Percentiles rank a stretch among this genome's conserved stretches.
These are phyloP conservation scores for Passer domesticus DNA, from an alignment of 2,113 vertebrate genomes.

Conservation along the genomic window DNA sequence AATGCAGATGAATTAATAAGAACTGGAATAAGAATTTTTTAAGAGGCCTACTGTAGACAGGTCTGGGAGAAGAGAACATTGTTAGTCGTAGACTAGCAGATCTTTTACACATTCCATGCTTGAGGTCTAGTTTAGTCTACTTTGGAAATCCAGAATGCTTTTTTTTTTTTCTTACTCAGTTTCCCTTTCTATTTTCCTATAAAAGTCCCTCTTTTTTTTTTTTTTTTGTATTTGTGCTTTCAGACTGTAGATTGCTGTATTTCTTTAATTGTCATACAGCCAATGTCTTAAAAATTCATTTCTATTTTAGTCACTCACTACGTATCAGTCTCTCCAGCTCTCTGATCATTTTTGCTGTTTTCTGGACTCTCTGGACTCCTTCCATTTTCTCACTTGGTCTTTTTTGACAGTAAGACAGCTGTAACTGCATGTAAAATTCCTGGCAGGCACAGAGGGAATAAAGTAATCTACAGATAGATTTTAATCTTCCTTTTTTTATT, in stretches of 20 bases:
- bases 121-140: neutral
- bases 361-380: neutral
- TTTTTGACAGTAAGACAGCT: neutral
- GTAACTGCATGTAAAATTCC: neutral
- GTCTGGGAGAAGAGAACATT: neutral
- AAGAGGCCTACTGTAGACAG: neutral
- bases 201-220: neutral
- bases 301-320: conserved; percentile 53
- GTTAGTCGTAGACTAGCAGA: neutral
- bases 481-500: neutral
- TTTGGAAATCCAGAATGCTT: neutral
- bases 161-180: neutral
- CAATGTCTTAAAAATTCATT: conserved; percentile 28
- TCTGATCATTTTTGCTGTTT: conserved; percentile 10
- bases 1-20: neutral
- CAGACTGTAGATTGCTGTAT: neutral
- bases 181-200: neutral
- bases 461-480: neutral
- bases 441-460: neutral
- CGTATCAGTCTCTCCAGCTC: neutral
- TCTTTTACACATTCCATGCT: neutral
- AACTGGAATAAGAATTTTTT: neutral
- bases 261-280: conserved; percentile 35
- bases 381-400: neutral
- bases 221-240: neutral